Percentiles rank a stretch among this genome's conserved stretches.
phyloP scores from a whole-genome alignment of 2,797 vertebrate genomes.

The Acipenser transmontanus region DNA sequence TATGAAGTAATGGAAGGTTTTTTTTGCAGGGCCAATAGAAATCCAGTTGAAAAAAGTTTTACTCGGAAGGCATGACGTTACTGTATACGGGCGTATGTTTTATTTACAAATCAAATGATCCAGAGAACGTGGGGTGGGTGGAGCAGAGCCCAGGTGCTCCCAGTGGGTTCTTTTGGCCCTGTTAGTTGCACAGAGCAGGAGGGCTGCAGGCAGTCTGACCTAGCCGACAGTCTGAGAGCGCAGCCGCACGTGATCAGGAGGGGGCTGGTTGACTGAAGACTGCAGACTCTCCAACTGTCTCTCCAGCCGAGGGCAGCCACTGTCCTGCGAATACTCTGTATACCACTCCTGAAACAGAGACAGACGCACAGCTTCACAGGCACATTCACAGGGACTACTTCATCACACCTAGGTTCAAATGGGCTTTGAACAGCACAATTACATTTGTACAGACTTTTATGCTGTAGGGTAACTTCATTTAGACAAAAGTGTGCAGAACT shows the following conservation, averaged over 20 bases:
- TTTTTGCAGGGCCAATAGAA: too few species aligned
- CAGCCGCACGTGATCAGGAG: constrained; percentile 45
- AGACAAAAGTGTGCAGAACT: too few species aligned
- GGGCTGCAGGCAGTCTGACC: constrained; percentile 13
- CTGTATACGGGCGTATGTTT: too few species aligned
- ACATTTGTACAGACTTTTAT: too few species aligned
- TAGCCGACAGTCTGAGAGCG: constrained; percentile 65
- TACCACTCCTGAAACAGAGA: constrained; percentile 80
- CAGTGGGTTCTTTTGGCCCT: too few species aligned
- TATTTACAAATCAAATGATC: too few species aligned
- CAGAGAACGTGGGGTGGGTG: constrained; percentile 17
- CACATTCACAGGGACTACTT: not conserved
- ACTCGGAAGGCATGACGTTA: too few species aligned
- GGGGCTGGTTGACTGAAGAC: constrained; percentile 26
- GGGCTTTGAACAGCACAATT: too few species aligned
- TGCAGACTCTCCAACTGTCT: constrained; percentile 39
- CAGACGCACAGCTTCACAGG: not conserved
- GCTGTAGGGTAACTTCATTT: too few species aligned
- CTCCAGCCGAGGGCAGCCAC: constrained; percentile 46
- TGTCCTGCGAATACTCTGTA: constrained; percentile 74
- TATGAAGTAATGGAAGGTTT: too few species aligned
- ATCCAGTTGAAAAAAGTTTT: too few species aligned
- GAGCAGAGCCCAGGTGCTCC: not conserved
- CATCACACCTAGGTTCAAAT: too few species aligned
- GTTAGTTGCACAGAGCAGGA: constrained; percentile 50